Evolutionary conservation across 2,113 vertebrate species (phyloP), one percentile per base, ranked within the genome.

Genomic region (Spermophilus dauricus): DNA sequence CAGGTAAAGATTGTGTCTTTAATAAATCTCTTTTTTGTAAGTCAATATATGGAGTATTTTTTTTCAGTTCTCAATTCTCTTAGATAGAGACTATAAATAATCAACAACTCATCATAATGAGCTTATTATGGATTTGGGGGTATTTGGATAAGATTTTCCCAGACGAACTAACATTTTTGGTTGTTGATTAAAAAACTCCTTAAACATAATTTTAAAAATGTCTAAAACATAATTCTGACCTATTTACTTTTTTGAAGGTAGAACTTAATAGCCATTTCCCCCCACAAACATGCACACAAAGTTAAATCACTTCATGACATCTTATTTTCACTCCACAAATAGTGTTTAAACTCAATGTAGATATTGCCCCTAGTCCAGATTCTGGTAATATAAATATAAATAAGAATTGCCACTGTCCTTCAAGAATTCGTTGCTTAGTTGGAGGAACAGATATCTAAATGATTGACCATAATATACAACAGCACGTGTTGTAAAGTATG

Each of bases 401-500:
- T 58, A 81, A 82, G 45, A 39, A 53, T 11, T 42, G n/a, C 11
- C 30, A 32, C n/a, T 96, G 0, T 12, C 39, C 9, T 94, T 91
- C 45, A 93, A 87, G 37, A 87, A 87, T 11, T 70, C 72, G 78
- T 72, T 73, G 63, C 26, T 80, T 34, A 80, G 12, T 20, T 70
- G 20, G 24, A 32, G 48, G 76, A 94, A 39, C 4, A 95, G 42
- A 86, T 18, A 65, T 16, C 7, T 91, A 95, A 86, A 76, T 82
- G 24, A 51, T 39, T 96, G 69, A 65, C 69, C 1, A 6, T 94
- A 80, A 75, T 86, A 45, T 34, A 61, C 17, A 89, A 63, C 28
- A 89, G 16, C 75, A 95, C 93, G 42, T 95, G 5, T 82, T 88
- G 16, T 88, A 65, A 92, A 86, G 67, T 76, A 86, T 77, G 76